Evolutionary conservation across 1,140 invertebrate genomes (phyloP).

Genomic region (Choristoneura fumiferana): DNA sequence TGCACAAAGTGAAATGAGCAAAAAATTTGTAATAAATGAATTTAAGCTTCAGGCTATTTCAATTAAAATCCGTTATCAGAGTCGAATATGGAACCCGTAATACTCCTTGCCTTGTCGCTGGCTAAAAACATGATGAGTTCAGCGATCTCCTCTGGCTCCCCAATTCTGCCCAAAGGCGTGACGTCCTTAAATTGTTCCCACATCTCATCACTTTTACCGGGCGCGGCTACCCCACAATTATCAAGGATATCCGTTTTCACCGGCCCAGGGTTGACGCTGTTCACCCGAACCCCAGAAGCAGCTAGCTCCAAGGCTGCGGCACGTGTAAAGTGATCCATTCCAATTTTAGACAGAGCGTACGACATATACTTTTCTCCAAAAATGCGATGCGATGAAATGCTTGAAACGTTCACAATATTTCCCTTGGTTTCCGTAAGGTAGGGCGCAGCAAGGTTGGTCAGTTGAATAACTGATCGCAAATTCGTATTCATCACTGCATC

Average conservation of each 20-base stretch:
- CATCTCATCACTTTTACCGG: background rate
- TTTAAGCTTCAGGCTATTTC: constrained; percentile 24
- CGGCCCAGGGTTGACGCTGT: constrained; percentile 84
- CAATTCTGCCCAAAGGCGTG: constrained; percentile 8
- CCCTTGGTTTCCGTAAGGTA: constrained; percentile 72
- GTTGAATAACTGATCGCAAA: constrained; percentile 22
- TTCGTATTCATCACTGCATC: constrained; percentile 83
- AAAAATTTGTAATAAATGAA: too few relatives aligned
- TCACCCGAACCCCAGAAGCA: constrained; percentile 82
- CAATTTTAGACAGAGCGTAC: constrained; percentile 87
- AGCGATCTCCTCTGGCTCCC: constrained; percentile 82
- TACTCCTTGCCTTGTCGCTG: constrained; percentile 83
- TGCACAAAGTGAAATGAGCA: too few relatives aligned
- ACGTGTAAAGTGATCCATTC: constrained; percentile 86
- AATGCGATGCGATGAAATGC: constrained; percentile 61
- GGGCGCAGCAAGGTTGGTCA: constrained; percentile 25
- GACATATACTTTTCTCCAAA: constrained; percentile 64
- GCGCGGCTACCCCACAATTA: background rate
- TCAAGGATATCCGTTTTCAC: constrained; percentile 82
- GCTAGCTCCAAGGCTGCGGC: constrained; percentile 82
- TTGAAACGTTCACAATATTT: constrained; percentile 88
- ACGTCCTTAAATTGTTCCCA: background rate
- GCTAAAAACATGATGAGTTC: constrained; percentile 86
- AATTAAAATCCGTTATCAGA: constrained; percentile 33
- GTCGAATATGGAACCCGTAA: constrained; percentile 79